These are phyloP conservation scores for Pogonocherus hispidulus DNA, from an alignment of 2,888 invertebrate species.

Conservation along the genomic window DNA sequence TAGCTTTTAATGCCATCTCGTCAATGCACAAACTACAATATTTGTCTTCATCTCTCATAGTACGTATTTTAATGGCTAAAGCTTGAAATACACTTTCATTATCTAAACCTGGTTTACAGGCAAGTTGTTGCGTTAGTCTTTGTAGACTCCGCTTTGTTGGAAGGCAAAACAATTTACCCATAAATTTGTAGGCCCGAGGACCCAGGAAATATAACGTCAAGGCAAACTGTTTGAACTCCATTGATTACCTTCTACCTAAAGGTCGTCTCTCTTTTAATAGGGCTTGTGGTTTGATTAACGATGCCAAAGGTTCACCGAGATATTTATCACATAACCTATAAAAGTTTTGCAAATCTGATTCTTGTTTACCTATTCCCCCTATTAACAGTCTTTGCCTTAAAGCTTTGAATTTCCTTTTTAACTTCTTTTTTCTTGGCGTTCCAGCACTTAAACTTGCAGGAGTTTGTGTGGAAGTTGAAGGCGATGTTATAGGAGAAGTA, in stretches of 20 bases:
- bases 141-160: not conserved
- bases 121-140: not conserved
- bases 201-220: not conserved
- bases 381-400: not conserved
- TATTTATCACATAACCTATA: not conserved
- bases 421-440: not conserved
- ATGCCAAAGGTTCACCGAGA: not conserved
- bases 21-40: conserved; percentile 35
- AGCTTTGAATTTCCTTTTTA: not conserved
- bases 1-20: conserved; percentile 35
- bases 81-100: conserved; percentile 2
- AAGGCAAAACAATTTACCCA: not conserved
- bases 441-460: not conserved
- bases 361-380: not conserved
- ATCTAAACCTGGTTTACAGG: conserved; percentile 8
- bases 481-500: not conserved
- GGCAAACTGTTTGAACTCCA: too few species aligned
- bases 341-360: not conserved
- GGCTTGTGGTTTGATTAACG: not conserved
- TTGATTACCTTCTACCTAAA: not conserved
- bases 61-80: conserved; percentile 55
- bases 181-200: not conserved
- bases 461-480: not conserved
- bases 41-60: conserved; percentile 28
- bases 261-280: not conserved